Conservation (phyloP, 2,888 invertebrate species). For the Himalopsyche japonica region DNA sequence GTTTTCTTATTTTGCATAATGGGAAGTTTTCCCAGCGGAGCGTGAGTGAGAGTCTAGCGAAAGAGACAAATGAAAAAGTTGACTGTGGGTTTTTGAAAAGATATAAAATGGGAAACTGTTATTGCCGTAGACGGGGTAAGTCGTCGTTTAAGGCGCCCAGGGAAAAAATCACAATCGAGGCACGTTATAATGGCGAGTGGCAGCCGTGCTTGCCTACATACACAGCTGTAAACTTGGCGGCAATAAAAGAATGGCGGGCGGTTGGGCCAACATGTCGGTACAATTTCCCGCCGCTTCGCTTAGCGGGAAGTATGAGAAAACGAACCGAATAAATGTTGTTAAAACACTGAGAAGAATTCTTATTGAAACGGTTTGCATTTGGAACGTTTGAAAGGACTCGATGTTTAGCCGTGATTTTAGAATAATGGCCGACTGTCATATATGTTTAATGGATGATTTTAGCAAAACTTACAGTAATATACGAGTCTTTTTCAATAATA, state of each 20-base stretch:
- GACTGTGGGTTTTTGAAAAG: neutral
- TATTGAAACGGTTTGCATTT: no score
- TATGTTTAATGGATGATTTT: no score
- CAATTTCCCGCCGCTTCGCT: neutral
- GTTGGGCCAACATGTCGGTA: neutral
- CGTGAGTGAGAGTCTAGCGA: neutral
- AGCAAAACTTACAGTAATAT: no score
- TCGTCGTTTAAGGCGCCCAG: neutral
- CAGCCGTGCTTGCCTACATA: neutral
- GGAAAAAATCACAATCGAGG: neutral
- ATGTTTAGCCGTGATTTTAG: no score
- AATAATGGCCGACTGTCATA: no score
- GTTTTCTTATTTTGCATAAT: constrained; percentile 9
- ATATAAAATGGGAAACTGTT: neutral
- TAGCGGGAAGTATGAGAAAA: neutral
- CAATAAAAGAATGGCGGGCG: neutral
- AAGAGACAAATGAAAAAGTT: neutral
- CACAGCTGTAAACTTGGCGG: neutral
- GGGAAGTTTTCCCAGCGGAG: neutral
- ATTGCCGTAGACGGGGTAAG: neutral
- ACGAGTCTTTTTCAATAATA: no score
- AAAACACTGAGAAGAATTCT: no score
- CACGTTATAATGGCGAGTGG: neutral
- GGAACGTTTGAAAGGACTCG: no score
- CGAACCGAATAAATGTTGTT: neutral